Evolutionary conservation across 2,888 invertebrate species (phyloP).

Genomic region (Eupelmus urozonus): DNA sequence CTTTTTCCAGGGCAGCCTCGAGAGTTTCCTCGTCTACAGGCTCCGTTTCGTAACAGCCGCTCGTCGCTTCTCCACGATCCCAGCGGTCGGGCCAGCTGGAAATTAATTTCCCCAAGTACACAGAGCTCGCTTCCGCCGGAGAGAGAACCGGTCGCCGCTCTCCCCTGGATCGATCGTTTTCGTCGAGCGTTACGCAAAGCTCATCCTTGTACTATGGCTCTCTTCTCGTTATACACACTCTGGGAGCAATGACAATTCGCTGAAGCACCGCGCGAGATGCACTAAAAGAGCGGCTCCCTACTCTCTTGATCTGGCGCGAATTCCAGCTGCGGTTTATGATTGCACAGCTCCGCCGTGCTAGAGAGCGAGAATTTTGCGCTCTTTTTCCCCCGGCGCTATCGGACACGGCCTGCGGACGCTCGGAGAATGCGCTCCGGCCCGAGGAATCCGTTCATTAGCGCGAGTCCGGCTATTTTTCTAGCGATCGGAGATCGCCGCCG

Average conservation of each 20-base stretch:
- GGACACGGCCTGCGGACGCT: no score
- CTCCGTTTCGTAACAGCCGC: constrained; percentile 8
- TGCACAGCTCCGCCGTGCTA: no score
- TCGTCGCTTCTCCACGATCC: no score
- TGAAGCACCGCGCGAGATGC: background rate
- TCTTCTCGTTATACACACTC: background rate
- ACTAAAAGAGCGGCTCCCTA: background rate
- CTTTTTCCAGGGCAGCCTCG: no score
- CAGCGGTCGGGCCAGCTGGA: background rate
- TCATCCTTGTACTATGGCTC: constrained; percentile 12
- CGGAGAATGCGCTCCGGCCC: no score
- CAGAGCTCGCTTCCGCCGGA: constrained; percentile 21
- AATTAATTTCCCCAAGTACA: constrained; percentile 38
- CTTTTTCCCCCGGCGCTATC: no score
- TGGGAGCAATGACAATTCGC: constrained; percentile 13
- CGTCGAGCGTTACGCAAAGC: constrained; percentile 24
- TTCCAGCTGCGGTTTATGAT: constrained; percentile 8
- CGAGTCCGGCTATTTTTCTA: no score
- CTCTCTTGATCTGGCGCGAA: background rate
- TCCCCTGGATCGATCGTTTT: constrained; percentile 18
- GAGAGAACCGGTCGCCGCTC: constrained; percentile 27
- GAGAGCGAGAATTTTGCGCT: no score
- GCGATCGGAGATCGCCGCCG: no score
- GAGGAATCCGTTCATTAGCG: no score
- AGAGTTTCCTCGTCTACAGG: no score